Base-by-base conservation (phyloP, 2,888 invertebrate genomes). In the Campopleginae sp. region DNA sequence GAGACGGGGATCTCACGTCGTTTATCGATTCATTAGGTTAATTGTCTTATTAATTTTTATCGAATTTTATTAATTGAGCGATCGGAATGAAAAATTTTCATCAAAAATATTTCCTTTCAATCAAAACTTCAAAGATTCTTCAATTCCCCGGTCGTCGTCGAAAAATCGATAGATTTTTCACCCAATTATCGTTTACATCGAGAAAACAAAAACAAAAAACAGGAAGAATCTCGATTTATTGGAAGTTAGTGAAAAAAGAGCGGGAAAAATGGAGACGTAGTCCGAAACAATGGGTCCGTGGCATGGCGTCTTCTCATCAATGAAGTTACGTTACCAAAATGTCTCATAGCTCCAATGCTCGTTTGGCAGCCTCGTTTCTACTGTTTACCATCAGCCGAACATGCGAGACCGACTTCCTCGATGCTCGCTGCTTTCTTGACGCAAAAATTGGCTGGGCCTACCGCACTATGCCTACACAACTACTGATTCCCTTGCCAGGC, bases 381-480 rank as follows among this genome's bases (percentile, higher is more conserved):
- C 92, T 93, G 92, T 93, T 93, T 92, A 92, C 85, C 83, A 86
- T 75, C 92, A 89, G 88, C 87, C 87, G 88, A 66, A 72, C 54
- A 66, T 31, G 48, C 38, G 74, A 51, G 80, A 68, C 48, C 48
- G 65, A 72, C 77, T 80, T 68, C 44, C 44, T 19, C 80, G 77
- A 68, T 77, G 74, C 61, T 81, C 72, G 70, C 63, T 66, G 76
- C 77, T 85, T 78, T 68, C 91, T 91, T 89, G 91, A 91, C 90
- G 91, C 90, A 92, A 92, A 93, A 92, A 92, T 93, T 93, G 92
- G 92, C 92, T 86, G 88, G 87, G 91, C 91, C 92, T 91, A 91
- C 90, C 87, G 86, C 86, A 88, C 87, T 86, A 54, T 78, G 70
- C 46, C 58, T 74, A 42, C 71, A 27, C 42, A 68, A 76, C 75